Conservation (phyloP, 2,113 vertebrate species). For the Micronycteris hirsuta region DNA sequence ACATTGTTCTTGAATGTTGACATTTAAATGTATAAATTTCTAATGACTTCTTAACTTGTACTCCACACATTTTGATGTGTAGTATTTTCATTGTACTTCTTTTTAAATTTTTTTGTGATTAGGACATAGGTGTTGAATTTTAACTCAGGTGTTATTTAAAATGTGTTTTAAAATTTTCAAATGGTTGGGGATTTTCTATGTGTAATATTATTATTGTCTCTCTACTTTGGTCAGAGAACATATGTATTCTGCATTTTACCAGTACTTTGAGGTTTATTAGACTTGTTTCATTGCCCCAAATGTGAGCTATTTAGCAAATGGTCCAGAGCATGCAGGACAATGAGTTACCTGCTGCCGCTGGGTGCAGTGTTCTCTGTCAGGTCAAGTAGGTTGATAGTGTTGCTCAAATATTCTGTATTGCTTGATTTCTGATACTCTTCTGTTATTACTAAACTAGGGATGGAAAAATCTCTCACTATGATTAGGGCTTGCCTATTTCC, state of each 20-base stretch:
- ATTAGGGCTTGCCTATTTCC: background rate
- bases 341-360: background rate
- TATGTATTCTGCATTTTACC: background rate
- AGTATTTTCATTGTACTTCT: background rate
- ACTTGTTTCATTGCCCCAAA: background rate
- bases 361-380: background rate
- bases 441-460: background rate
- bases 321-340: background rate
- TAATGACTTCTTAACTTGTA: background rate
- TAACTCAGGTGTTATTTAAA: background rate
- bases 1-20: background rate
- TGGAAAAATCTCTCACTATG: background rate
- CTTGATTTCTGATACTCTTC: background rate
- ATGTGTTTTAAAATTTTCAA: background rate
- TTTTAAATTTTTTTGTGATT: background rate
- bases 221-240: background rate
- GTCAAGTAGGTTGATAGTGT: background rate
- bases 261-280: background rate
- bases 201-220: background rate
- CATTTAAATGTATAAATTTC: background rate
- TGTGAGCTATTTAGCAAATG: background rate
- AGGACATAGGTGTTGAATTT: background rate
- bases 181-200: background rate
- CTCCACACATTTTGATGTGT: background rate
- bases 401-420: background rate